phyloP scores from a whole-genome alignment of 2,888 invertebrate species.

The Argyra leucocephala region DNA sequence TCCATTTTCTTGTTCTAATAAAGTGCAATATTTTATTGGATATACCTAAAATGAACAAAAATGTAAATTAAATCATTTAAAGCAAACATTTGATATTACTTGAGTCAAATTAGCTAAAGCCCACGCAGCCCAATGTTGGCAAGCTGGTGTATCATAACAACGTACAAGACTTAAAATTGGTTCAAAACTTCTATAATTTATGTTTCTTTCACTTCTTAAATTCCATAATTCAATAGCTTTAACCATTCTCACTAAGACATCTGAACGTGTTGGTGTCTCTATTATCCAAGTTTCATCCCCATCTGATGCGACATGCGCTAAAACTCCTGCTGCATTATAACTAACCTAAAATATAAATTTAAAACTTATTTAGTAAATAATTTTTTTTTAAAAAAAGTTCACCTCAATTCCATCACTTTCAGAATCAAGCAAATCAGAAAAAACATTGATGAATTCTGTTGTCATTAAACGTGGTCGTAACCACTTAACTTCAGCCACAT shows the following conservation, averaged over 20 bases:
- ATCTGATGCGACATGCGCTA: constrained; percentile 91
- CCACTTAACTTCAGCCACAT: constrained; percentile 86
- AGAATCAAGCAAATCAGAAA: constrained; percentile 75
- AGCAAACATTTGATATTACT: constrained; percentile 25
- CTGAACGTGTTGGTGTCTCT: constrained; percentile 56
- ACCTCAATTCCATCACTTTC: constrained; percentile 92
- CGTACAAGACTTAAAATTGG: constrained; percentile 80
- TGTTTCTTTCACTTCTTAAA: constrained; percentile 76
- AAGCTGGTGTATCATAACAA: constrained; percentile 77
- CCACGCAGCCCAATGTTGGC: constrained; percentile 96
- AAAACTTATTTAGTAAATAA: not conserved
- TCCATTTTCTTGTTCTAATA: constrained; percentile 81
- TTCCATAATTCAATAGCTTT: constrained; percentile 83
- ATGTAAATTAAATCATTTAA: not conserved
- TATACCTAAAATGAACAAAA: constrained; percentile 46
- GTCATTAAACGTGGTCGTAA: constrained; percentile 78
- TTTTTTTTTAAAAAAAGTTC: constrained; percentile 15
- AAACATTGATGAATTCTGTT: constrained; percentile 71
- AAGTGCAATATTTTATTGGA: constrained; percentile 78
- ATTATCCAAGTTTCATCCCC: constrained; percentile 77
- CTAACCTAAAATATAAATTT: constrained; percentile 53
- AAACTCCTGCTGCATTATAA: constrained; percentile 91
- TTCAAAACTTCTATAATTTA: constrained; percentile 93
- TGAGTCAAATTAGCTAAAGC: constrained; percentile 90
- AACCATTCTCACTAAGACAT: constrained; percentile 66